phyloP scores from a whole-genome alignment of 2,797 vertebrate species.

The Paratrypauchen microcephalus region DNA sequence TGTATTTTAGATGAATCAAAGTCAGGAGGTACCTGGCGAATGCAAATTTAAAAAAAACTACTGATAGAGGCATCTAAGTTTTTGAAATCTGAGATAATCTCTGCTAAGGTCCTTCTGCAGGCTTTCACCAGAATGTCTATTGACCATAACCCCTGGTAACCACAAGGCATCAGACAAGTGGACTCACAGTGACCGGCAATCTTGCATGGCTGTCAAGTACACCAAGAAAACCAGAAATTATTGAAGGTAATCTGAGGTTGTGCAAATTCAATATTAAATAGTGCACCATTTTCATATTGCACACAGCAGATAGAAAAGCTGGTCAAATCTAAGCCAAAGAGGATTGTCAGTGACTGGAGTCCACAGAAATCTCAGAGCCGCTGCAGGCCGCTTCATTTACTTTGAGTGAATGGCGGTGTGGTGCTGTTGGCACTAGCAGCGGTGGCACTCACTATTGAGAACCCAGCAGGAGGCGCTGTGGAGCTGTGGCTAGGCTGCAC shows the following conservation, averaged over 20 bases:
- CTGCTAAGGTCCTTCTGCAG: conserved; percentile 57
- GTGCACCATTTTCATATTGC: conserved; percentile 71
- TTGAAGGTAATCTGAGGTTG: conserved; percentile 56
- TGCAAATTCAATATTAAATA: conserved; percentile 71
- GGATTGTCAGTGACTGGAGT: conserved; percentile 48
- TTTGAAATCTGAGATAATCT: conserved; percentile 58
- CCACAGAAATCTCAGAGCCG: conserved; percentile 36
- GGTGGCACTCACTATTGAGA: conserved; percentile 91
- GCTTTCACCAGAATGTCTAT: conserved; percentile 26
- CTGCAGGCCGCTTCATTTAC: conserved; percentile 76
- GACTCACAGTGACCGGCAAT: conserved; percentile 58
- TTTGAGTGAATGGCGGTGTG: conserved; percentile 88
- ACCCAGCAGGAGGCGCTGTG: conserved; percentile 94
- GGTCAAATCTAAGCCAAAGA: conserved; percentile 32
- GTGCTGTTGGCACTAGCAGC: conserved; percentile 91
- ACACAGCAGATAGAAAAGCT: conserved; percentile 56
- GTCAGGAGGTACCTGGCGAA: conserved; percentile 56
- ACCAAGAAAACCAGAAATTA: conserved; percentile 29
- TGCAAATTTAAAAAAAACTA: conserved; percentile 57
- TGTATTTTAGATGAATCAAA: conserved; percentile 51
- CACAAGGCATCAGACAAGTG: conserved; percentile 53
- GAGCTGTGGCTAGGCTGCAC: conserved; percentile 99
- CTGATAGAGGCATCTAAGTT: conserved; percentile 57
- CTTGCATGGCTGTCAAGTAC: conserved; percentile 37
- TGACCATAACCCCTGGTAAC: conserved; percentile 33